Evolutionary conservation across 2,888 invertebrate species (phyloP).

Genomic region (Fragum whitleyi): DNA sequence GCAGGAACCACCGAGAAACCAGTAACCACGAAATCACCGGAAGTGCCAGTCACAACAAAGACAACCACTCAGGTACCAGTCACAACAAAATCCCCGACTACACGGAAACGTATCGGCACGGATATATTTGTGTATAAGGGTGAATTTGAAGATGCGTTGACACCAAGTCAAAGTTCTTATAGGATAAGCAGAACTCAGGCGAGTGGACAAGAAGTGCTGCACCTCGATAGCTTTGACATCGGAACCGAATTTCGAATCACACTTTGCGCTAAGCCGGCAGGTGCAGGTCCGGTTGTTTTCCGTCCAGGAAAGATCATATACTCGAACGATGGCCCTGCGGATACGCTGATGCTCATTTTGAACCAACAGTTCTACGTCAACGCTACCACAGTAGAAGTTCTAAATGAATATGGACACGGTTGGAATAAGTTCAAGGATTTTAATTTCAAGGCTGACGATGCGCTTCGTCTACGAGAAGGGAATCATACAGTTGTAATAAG

Average conservation of each 20-base stretch:
- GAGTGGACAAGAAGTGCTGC: not conserved
- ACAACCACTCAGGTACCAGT: not conserved
- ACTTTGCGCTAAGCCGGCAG: not conserved
- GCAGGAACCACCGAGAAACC: not conserved
- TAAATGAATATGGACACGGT: constrained; percentile 15
- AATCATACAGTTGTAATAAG: constrained; percentile 27
- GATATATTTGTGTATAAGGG: constrained; percentile 5
- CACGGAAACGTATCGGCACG: not conserved
- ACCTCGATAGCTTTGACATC: not conserved
- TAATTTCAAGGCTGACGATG: not conserved
- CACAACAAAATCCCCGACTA: not conserved
- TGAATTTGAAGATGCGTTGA: constrained; percentile 9
- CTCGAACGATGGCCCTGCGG: constrained; percentile 39
- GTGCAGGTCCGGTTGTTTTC: not conserved
- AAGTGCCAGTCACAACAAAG: not conserved
- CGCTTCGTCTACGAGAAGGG: constrained; percentile 7
- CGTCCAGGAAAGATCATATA: constrained; percentile 13
- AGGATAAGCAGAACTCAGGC: constrained; percentile 1
- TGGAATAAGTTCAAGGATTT: constrained; percentile 30
- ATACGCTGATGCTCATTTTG: constrained; percentile 10
- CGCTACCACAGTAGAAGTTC: constrained; percentile 21
- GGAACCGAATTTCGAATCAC: constrained; percentile 5
- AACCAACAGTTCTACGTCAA: not conserved
- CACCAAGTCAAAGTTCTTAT: not conserved
- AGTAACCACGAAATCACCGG: not conserved